phyloP scores from a whole-genome alignment of 2,113 vertebrate genomes.

The Thalassarche chlororhynchos region DNA sequence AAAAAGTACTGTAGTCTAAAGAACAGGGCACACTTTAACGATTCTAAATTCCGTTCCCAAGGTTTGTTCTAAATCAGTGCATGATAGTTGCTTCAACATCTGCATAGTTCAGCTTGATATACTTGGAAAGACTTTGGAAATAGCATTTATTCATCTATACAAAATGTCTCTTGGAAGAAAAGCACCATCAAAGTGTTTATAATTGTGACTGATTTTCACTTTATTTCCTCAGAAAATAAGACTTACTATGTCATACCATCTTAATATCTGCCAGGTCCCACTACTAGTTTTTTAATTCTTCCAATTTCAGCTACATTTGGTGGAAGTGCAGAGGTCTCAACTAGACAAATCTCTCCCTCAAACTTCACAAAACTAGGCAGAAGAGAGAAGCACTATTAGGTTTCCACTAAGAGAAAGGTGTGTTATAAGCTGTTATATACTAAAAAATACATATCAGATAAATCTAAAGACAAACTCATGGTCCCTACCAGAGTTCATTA shows the following conservation, averaged over 20 bases:
- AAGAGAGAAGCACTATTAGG: not conserved
- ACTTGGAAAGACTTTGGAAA: not conserved
- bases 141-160: not conserved
- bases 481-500: not conserved
- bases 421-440: not conserved
- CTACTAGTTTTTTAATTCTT: not conserved
- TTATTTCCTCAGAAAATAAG: not conserved
- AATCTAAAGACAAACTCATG: not conserved
- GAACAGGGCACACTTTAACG: not conserved
- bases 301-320: not conserved
- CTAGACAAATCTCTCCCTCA: not conserved
- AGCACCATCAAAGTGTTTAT: not conserved
- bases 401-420: not conserved
- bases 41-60: not conserved
- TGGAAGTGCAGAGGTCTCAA: not conserved
- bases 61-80: not conserved
- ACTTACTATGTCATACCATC: not conserved
- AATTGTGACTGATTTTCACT: not conserved
- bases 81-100: not conserved
- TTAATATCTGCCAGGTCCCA: not conserved
- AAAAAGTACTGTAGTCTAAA: not conserved
- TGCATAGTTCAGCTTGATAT: not conserved
- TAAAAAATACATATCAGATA: not conserved
- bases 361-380: not conserved
- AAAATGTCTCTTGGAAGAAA: not conserved